phyloP scores from a whole-genome alignment of 2,113 vertebrate species.

The Rhombomys opimus region DNA sequence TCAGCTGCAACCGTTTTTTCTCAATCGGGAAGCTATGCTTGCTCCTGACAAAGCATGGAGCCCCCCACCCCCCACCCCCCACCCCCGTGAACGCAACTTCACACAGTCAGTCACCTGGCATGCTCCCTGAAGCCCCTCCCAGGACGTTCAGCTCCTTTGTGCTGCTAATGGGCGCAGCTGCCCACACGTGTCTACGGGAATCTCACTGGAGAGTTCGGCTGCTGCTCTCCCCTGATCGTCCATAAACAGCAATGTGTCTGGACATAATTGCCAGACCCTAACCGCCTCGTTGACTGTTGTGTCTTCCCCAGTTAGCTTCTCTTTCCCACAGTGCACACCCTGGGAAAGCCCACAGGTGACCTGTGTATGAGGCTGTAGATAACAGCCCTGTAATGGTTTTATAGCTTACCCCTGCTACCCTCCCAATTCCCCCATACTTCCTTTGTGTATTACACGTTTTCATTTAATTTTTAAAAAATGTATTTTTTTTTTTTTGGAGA shows the following conservation, averaged over 20 bases:
- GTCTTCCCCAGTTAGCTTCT: neutral
- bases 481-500: neutral
- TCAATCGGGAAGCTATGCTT: accelerated
- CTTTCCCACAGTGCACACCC: neutral
- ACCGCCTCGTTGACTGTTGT: neutral
- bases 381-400: neutral
- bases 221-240: neutral
- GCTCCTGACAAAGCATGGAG: neutral
- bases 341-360: neutral
- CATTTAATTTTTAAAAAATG: neutral
- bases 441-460: neutral
- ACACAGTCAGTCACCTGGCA: accelerated
- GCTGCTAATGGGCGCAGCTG: neutral
- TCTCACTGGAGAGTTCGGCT: neutral
- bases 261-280: constrained; percentile 29
- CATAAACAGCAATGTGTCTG: constrained; percentile 40
- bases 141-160: neutral
- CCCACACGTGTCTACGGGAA: neutral
- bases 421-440: neutral
- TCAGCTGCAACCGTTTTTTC: neutral
- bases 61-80: too few species aligned
- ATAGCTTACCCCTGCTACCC: neutral
- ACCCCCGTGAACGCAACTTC: neutral
- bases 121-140: neutral
- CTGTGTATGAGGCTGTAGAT: constrained; percentile 44